These are phyloP conservation scores for Muscicapa adusta DNA, from an alignment of 2,113 vertebrate species.

Conservation along the genomic window DNA sequence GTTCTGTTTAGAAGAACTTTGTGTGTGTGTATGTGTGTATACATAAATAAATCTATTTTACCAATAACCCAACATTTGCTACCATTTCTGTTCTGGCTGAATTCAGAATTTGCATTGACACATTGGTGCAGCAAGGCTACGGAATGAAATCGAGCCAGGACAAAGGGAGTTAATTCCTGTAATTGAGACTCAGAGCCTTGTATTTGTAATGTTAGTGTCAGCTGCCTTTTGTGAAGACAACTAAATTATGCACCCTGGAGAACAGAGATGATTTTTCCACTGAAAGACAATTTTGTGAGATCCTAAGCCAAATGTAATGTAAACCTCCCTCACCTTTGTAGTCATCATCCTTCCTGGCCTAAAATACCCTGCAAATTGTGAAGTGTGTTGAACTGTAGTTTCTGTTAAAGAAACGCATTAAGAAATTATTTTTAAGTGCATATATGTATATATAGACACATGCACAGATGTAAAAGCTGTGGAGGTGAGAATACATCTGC, in stretches of 20 bases:
- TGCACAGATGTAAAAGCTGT: neutral
- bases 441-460: neutral
- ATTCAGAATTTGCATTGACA: neutral
- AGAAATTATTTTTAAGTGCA: neutral
- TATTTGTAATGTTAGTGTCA: neutral
- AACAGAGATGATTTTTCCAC: conserved; percentile 16
- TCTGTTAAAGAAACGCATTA: conserved; percentile 6
- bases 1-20: neutral
- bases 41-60: neutral
- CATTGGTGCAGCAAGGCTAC: neutral
- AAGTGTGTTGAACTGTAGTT: neutral
- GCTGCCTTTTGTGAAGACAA: conserved; percentile 26
- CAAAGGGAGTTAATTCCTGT: conserved; percentile 21
- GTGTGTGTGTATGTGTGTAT: neutral
- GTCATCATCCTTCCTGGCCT: neutral
- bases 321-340: conserved; percentile 5
- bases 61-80: neutral
- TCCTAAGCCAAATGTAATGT: neutral
- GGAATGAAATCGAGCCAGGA: neutral
- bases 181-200: neutral
- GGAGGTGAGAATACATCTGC: conserved; percentile 17
- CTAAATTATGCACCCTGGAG: neutral
- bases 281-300: neutral
- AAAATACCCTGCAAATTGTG: neutral
- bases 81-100: neutral